Conservation (phyloP, 2,797 vertebrate species). For the Sylvia borin region DNA sequence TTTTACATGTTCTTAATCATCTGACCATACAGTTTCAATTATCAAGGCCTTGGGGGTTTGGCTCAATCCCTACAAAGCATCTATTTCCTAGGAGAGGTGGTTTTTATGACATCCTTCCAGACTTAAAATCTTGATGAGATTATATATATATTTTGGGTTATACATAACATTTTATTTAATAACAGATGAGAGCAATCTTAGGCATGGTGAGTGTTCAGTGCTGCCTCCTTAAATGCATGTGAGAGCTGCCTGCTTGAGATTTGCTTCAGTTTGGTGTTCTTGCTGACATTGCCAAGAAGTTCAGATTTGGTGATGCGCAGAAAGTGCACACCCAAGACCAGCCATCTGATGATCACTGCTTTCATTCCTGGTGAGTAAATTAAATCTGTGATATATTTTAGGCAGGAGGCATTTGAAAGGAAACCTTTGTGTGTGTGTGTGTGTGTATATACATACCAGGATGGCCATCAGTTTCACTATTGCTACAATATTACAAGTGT, state of each 20-base stretch:
- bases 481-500: neutral
- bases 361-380: neutral
- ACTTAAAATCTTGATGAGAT: conserved; percentile 26
- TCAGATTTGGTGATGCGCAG: neutral
- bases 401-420: neutral
- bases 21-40: conserved; percentile 26
- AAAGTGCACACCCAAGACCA: neutral
- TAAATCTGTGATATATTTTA: neutral
- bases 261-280: neutral
- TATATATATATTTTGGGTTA: neutral
- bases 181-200: neutral
- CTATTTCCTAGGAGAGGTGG: neutral
- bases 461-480: neutral
- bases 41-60: conserved; percentile 9
- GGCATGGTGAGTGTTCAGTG: neutral
- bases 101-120: neutral
- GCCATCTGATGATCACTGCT: neutral
- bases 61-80: neutral
- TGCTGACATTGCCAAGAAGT: neutral
- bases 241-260: neutral
- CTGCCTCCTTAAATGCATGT: neutral
- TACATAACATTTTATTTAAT: neutral
- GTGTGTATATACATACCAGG: neutral
- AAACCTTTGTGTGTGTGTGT: neutral
- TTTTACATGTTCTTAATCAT: neutral